These are phyloP conservation scores for Eulithis prunata DNA, from an alignment of 2,888 invertebrate genomes.

Conservation along the genomic window DNA sequence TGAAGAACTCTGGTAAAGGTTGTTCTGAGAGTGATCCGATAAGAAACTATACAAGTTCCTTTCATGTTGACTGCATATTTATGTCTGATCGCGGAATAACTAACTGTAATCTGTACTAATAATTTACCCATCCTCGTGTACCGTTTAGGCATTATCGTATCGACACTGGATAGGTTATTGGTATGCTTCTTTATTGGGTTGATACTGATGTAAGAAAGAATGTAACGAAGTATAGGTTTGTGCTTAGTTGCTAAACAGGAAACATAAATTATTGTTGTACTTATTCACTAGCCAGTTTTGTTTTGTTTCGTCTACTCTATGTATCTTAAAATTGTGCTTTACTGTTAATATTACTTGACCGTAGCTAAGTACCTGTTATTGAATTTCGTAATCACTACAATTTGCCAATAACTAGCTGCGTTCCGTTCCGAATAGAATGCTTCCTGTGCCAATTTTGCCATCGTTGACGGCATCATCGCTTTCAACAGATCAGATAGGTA, in stretches of 20 bases:
- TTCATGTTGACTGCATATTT: constrained; percentile 44
- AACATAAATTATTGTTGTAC: constrained; percentile 20
- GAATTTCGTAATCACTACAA: constrained; percentile 30
- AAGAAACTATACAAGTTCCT: constrained; percentile 12
- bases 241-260: constrained; percentile 13
- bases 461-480: constrained; percentile 35
- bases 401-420: constrained; percentile 29
- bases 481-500: constrained; percentile 17
- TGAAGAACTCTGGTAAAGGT: constrained; percentile 52
- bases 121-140: constrained; percentile 48
- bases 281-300: constrained; percentile 12
- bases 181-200: constrained; percentile 7
- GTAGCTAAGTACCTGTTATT: constrained; percentile 1
- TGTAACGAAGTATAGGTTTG: constrained; percentile 13
- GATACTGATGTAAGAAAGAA: constrained; percentile 21
- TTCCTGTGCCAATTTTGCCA: constrained; percentile 34
- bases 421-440: constrained; percentile 25
- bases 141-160: constrained; percentile 52
- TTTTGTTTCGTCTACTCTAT: constrained; percentile 20
- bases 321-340: constrained; percentile 6
- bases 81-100: constrained; percentile 47
- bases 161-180: constrained; percentile 10
- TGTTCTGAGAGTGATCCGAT: constrained; percentile 20
- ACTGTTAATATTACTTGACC: constrained; percentile 12
- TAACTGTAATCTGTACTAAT: constrained; percentile 31